Evolutionary conservation across 2,113 vertebrate species (phyloP).

Genomic region (Sminthopsis crassicaudata): DNA sequence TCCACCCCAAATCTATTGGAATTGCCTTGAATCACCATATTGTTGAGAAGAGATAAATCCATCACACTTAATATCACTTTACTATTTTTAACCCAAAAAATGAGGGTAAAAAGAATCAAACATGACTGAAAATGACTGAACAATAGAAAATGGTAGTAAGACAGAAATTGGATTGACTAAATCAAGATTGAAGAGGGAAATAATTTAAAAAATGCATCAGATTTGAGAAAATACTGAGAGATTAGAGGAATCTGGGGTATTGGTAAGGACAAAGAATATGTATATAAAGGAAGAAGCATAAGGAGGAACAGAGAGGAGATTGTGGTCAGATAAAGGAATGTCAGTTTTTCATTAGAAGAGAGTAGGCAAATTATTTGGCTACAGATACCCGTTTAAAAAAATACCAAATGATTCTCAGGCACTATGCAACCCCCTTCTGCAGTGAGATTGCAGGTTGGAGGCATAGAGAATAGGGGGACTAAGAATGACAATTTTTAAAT

Average conservation of each 20-base stretch:
- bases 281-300: background rate
- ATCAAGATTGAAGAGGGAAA: background rate
- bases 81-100: too few relatives aligned
- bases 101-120: too few relatives aligned
- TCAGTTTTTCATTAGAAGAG: background rate
- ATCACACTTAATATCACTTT: too few relatives aligned
- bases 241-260: background rate
- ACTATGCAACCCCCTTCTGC: background rate
- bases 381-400: background rate
- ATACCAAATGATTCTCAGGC: background rate
- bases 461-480: background rate
- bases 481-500: background rate
- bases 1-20: too few relatives aligned
- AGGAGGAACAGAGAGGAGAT: background rate
- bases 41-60: too few relatives aligned
- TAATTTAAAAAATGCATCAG: background rate
- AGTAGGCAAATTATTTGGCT: background rate
- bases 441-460: background rate
- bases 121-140: too few relatives aligned
- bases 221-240: background rate
- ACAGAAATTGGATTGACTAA: background rate
- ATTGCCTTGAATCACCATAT: too few relatives aligned
- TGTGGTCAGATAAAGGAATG: background rate
- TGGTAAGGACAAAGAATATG: background rate
- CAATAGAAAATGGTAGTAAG: background rate